Evolutionary conservation across 2,888 invertebrate genomes (phyloP).

Genomic region (Acanthosepion lycidas): DNA sequence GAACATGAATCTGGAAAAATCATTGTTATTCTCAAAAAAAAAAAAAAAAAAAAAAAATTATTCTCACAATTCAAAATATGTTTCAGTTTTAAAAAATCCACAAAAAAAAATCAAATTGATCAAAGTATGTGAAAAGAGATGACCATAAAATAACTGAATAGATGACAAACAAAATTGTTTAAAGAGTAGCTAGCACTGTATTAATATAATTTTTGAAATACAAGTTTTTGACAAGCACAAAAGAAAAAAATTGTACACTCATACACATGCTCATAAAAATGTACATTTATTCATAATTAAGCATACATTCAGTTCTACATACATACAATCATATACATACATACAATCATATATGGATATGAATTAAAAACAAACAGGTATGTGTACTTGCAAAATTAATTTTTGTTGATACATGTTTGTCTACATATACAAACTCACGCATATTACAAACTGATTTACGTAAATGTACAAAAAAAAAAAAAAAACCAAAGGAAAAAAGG

Average conservation of each 20-base stretch:
- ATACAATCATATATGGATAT: constrained; percentile 35
- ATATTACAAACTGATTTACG: constrained; percentile 25
- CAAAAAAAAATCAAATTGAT: not conserved
- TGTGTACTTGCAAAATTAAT: not conserved
- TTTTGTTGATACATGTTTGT: constrained; percentile 39
- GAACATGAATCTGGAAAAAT: too few species aligned
- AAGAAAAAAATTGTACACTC: not conserved
- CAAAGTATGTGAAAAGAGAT: not conserved
- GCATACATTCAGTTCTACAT: constrained; percentile 18
- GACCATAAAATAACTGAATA: not conserved
- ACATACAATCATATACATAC: constrained; percentile 38
- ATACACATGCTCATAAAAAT: not conserved
- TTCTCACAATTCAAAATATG: too few species aligned
- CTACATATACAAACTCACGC: not conserved
- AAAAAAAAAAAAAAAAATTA: too few species aligned
- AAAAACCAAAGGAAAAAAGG: not conserved
- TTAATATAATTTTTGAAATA: constrained; percentile 34
- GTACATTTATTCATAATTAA: constrained; percentile 36
- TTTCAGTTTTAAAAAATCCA: too few species aligned
- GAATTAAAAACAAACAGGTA: not conserved
- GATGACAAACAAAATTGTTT: not conserved
- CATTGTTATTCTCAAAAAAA: too few species aligned
- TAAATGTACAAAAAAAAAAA: not conserved
- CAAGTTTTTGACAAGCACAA: not conserved
- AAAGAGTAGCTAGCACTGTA: not conserved